phyloP scores from a whole-genome alignment of 30 jellyfish, hydroid and myxozoan genomes.

The Turritopsis rubra region DNA sequence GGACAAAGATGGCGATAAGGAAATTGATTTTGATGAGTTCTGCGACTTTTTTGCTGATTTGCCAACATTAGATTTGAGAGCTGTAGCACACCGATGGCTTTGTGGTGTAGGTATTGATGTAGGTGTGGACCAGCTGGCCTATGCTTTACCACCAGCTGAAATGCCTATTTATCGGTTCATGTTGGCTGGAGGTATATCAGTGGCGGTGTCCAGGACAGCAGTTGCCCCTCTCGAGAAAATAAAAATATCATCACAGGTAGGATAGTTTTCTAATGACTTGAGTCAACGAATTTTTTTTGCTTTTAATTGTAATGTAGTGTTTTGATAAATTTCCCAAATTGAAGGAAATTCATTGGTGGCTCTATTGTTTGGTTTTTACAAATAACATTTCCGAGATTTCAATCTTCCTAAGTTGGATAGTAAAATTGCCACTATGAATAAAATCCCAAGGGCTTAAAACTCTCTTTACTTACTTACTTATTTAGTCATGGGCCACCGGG shows the following conservation, averaged over 20 bases:
- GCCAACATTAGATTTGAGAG: constrained; percentile 55
- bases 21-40: constrained; percentile 55
- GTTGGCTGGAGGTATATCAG: constrained; percentile 82
- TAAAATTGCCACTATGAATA: no score
- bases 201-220: constrained; percentile 68
- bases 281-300: no score
- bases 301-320: no score
- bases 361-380: no score
- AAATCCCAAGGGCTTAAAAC: no score
- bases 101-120: constrained; percentile 53
- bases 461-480: no score
- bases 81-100: constrained; percentile 52
- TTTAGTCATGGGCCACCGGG: no score
- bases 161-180: constrained; percentile 60
- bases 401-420: no score
- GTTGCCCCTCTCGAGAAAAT: constrained; percentile 74
- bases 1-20: constrained; percentile 61
- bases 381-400: no score
- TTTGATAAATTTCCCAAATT: no score
- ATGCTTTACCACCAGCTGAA: constrained; percentile 69
- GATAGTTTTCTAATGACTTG: background rate
- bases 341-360: background rate
- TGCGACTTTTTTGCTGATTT: constrained; percentile 70
- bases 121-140: constrained; percentile 65
- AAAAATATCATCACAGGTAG: constrained; percentile 70